phyloP scores from a whole-genome alignment of 2,888 invertebrate genomes.

The Tetragnatha montana region DNA sequence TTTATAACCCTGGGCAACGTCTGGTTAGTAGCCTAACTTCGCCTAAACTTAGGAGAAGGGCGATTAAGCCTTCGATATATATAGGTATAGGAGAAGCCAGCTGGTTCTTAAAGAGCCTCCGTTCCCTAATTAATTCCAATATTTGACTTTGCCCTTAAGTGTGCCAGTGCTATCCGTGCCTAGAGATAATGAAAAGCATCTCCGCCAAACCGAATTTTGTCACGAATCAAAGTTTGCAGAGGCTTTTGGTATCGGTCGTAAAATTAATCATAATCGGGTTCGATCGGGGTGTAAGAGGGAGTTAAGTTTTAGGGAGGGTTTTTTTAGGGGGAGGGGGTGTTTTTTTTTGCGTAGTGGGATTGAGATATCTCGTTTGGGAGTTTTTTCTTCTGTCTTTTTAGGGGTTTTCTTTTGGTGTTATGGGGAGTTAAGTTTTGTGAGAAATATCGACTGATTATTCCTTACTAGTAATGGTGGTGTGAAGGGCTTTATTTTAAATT shows the following conservation, averaged over 20 bases:
- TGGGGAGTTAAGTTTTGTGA: no score
- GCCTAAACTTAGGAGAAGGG: slow-evolving; percentile 7
- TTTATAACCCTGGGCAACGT: slow-evolving; percentile 50
- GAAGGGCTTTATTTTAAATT: not conserved
- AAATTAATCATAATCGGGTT: slow-evolving; percentile 53
- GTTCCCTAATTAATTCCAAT: slow-evolving; percentile 63
- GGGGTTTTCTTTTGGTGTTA: not conserved
- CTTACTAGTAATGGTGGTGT: no score
- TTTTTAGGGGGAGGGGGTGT: not conserved
- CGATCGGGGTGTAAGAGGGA: not conserved
- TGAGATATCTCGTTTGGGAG: not conserved
- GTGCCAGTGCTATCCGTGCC: slow-evolving; percentile 40
- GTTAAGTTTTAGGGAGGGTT: not conserved
- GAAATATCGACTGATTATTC: no score
- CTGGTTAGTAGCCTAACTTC: slow-evolving; percentile 21
- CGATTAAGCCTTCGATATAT: slow-evolving; percentile 41
- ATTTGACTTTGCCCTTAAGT: slow-evolving; percentile 64
- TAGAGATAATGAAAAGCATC: slow-evolving; percentile 55
- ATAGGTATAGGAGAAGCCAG: slow-evolving; percentile 35
- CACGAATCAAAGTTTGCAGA: slow-evolving; percentile 65
- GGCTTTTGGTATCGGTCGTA: slow-evolving; percentile 54
- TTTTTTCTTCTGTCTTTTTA: slow-evolving; percentile 19
- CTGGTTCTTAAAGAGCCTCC: slow-evolving; percentile 15
- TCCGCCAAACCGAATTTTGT: slow-evolving; percentile 57
- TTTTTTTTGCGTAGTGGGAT: not conserved